A percentile compares a stretch with the other conserved stretches of the same genome.
Evolutionary conservation across 2,113 vertebrate genomes (phyloP).

Genomic region (Alectura lathami): DNA sequence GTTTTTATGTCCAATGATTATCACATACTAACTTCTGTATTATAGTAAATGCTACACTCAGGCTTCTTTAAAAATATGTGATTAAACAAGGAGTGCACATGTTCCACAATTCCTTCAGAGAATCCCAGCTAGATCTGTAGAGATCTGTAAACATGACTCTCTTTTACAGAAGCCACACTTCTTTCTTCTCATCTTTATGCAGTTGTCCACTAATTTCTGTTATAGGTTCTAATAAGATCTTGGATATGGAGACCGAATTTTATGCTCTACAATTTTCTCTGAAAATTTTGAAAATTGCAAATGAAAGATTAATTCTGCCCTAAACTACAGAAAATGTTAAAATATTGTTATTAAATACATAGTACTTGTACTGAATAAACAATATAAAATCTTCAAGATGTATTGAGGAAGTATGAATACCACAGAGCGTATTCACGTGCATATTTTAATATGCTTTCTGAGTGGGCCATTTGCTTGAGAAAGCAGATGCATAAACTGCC

Average conservation of each 20-base stretch:
- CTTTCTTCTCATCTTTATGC: not conserved
- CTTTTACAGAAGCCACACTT: not conserved
- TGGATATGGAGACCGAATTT: not conserved
- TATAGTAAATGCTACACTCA: not conserved
- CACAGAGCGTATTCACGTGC: not conserved
- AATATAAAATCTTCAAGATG: not conserved
- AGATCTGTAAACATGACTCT: not conserved
- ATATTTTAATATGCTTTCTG: not conserved
- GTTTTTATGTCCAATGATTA: not conserved
- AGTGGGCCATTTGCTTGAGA: not conserved
- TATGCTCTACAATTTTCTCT: not conserved
- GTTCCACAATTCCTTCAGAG: not conserved
- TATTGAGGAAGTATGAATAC: accelerated
- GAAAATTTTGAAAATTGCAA: not conserved
- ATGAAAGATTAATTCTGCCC: not conserved
- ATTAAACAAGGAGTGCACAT: not conserved
- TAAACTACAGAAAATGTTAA: not conserved
- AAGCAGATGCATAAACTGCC: not conserved
- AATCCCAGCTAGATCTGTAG: not conserved
- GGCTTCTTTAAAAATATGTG: not conserved
- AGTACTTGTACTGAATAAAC: not conserved
- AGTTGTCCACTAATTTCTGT: not conserved
- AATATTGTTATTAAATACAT: not conserved
- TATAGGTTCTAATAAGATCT: not conserved
- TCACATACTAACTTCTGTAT: not conserved